These are phyloP conservation scores for Crotalus horridus DNA, from an alignment of 2,113 vertebrate species.

Conservation along the genomic window DNA sequence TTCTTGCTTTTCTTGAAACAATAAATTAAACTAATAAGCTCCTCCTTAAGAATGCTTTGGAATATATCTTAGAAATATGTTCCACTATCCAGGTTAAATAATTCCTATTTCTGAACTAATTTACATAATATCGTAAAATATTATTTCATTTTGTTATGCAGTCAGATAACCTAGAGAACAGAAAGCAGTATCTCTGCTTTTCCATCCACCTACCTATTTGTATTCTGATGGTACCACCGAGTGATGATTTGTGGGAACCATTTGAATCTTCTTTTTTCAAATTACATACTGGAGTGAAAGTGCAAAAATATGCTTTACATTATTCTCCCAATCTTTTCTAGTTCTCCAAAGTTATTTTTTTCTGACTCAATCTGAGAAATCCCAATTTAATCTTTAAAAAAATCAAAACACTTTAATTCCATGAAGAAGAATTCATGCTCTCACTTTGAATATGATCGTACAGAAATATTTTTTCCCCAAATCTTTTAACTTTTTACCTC, in stretches of 20 bases:
- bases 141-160: background rate
- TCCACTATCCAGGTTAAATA: background rate
- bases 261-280: background rate
- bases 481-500: conserved; percentile 58
- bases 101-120: background rate
- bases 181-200: background rate
- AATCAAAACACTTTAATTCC: conserved; percentile 46
- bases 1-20: background rate
- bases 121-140: background rate
- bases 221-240: background rate
- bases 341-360: background rate
- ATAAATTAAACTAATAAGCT: background rate
- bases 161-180: background rate
- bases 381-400: conserved; percentile 19
- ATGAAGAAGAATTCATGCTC: conserved; percentile 31
- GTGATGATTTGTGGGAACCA: background rate
- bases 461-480: conserved; percentile 49
- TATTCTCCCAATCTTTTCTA: background rate
- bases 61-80: background rate
- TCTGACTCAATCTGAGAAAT: background rate
- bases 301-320: background rate
- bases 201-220: background rate
- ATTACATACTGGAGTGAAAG: background rate
- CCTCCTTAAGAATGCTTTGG: background rate
- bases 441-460: conserved; percentile 39